phyloP scores from a whole-genome alignment of 2,888 invertebrate species.

The Ectemnius lituratus region DNA sequence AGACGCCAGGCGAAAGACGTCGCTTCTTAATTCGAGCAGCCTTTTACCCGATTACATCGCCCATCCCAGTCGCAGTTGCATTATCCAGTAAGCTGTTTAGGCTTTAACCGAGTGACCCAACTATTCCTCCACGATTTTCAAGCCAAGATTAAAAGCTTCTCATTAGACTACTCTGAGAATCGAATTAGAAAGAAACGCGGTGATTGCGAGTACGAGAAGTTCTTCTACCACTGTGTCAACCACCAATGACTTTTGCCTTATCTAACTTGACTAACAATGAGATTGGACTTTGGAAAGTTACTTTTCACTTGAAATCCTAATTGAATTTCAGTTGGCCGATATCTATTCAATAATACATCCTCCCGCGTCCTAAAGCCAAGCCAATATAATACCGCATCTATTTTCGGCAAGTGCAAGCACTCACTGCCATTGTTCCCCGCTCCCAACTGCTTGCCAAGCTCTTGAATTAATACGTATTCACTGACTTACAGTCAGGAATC shows the following conservation, averaged over 20 bases:
- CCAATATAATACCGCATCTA: too few species aligned
- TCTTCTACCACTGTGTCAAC: too few species aligned
- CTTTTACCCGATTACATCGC: constrained; percentile 36
- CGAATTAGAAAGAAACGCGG: too few species aligned
- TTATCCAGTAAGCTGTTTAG: constrained; percentile 41
- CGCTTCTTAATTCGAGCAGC: constrained; percentile 33
- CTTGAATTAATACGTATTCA: constrained; percentile 1
- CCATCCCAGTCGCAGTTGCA: constrained; percentile 20
- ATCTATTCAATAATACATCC: too few species aligned
- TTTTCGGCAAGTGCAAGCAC: too few species aligned
- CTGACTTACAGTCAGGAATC: background rate
- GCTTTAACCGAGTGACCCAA: constrained; percentile 42
- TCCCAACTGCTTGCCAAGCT: background rate
- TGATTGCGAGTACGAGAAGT: too few species aligned
- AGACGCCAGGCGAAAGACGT: background rate
- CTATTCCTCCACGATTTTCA: constrained; percentile 7
- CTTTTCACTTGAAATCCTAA: too few species aligned
- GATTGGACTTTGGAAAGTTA: too few species aligned
- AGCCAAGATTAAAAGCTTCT: constrained; percentile 33
- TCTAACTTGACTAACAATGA: too few species aligned
- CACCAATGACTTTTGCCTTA: too few species aligned
- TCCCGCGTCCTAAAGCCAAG: too few species aligned
- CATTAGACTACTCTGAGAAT: constrained; percentile 4
- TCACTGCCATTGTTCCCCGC: background rate
- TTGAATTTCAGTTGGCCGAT: too few species aligned